Conservation (phyloP, 2,113 vertebrate genomes). For the Equus quagga region DNA sequence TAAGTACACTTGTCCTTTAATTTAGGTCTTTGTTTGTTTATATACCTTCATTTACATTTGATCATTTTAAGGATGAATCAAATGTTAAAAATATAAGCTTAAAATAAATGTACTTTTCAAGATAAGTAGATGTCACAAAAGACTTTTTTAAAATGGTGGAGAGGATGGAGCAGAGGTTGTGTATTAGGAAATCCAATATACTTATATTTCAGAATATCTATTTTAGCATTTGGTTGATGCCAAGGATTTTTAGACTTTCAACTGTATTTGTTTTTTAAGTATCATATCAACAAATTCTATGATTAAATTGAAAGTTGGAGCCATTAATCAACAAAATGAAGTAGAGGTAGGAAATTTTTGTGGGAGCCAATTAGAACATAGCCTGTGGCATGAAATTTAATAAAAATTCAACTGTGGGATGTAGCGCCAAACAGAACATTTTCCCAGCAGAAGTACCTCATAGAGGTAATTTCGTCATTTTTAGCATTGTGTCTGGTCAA, state of each 20-base stretch:
- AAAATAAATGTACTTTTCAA: constrained; percentile 44
- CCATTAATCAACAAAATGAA: constrained; percentile 74
- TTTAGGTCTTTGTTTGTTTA: constrained; percentile 15
- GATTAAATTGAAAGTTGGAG: constrained; percentile 67
- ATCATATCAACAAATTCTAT: constrained; percentile 33
- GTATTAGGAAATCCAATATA: neutral
- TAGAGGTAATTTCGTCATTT: constrained; percentile 13
- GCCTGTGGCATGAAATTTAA: constrained; percentile 58
- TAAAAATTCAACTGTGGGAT: constrained; percentile 46
- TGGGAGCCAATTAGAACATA: constrained; percentile 60
- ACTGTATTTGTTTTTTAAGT: constrained; percentile 28
- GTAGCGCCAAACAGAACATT: neutral
- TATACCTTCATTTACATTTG: constrained; percentile 24
- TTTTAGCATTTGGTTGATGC: neutral
- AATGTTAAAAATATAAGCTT: constrained; percentile 34
- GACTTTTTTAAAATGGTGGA: neutral
- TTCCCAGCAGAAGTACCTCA: constrained; percentile 54
- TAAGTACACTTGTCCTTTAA: neutral
- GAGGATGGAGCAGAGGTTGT: neutral
- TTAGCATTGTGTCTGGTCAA: neutral
- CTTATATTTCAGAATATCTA: neutral
- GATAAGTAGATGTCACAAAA: neutral
- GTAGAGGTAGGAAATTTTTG: constrained; percentile 57
- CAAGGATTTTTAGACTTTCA: constrained; percentile 53
- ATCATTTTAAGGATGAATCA: constrained; percentile 43